Percentiles rank a stretch among this genome's conserved stretches.
Evolutionary conservation across 2,797 vertebrate species (phyloP).

Genomic region (Gallinago nigripennis): DNA sequence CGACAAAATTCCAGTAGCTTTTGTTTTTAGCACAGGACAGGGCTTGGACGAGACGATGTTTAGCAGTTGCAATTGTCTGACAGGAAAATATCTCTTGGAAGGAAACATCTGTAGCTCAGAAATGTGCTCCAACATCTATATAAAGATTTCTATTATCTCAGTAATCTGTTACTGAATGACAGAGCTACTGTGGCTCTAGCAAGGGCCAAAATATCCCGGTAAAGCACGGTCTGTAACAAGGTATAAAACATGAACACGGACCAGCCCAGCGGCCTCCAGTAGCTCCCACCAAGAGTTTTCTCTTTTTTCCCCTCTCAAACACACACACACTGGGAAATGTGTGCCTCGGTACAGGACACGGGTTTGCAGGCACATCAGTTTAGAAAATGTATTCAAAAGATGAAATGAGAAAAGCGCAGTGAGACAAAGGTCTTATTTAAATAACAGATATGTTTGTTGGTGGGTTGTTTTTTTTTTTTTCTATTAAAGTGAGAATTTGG

Average conservation of each 20-base stretch:
- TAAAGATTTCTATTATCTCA: conserved; percentile 1
- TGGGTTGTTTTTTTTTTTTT: not conserved
- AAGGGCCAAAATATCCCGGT: not conserved
- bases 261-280: not conserved
- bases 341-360: not conserved
- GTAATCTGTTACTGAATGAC: not conserved
- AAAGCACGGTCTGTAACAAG: not conserved
- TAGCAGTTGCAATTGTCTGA: not conserved
- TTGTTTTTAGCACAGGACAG: conserved; percentile 42
- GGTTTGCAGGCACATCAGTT: not conserved
- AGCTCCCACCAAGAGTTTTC: not conserved
- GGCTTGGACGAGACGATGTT: not conserved
- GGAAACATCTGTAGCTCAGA: conserved; percentile 72
- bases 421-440: not conserved
- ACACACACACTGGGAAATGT: fast-evolving
- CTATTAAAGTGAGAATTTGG: not conserved
- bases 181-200: not conserved
- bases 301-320: not conserved
- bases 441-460: not conserved
- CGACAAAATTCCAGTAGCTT: not conserved
- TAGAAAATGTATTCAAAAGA: not conserved
- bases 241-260: not conserved
- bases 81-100: conserved; percentile 67
- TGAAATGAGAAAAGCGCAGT: not conserved
- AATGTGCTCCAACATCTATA: conserved; percentile 5